Evolutionary conservation across 2,113 vertebrate species (phyloP).

Genomic region (Tenrec ecaudatus): DNA sequence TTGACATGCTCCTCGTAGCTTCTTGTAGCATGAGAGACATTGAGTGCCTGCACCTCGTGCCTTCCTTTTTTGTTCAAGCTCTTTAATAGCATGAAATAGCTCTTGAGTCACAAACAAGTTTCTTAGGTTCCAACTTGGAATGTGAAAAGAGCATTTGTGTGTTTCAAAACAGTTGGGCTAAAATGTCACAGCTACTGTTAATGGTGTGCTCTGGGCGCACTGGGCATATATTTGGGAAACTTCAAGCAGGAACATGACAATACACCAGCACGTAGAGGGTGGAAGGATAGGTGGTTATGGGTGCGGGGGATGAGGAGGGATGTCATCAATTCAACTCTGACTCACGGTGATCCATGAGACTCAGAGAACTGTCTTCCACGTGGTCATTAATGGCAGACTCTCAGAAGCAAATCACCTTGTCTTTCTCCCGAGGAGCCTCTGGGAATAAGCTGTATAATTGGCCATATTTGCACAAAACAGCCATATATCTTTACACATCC

Average conservation of each 20-base stretch:
- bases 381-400: not conserved
- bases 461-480: not conserved
- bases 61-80: slow-evolving; percentile 8
- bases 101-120: slow-evolving; percentile 30
- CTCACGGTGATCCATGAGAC: not conserved
- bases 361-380: not conserved
- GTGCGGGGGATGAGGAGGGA: not conserved
- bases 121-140: slow-evolving; percentile 48
- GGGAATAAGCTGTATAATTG: not conserved
- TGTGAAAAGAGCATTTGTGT: slow-evolving; percentile 2
- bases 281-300: not conserved
- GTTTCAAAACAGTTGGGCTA: slow-evolving; percentile 61
- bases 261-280: not conserved
- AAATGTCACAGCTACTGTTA: not conserved
- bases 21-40: not conserved
- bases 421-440: not conserved
- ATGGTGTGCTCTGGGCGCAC: not conserved
- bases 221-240: not conserved
- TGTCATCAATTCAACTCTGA: not conserved
- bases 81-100: slow-evolving; percentile 22
- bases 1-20: not conserved
- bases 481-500: not conserved
- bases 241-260: not conserved
- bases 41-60: not conserved
- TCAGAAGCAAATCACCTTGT: not conserved